phyloP scores from a whole-genome alignment of 2,113 vertebrate genomes.

The Leptobrachium leishanense region DNA sequence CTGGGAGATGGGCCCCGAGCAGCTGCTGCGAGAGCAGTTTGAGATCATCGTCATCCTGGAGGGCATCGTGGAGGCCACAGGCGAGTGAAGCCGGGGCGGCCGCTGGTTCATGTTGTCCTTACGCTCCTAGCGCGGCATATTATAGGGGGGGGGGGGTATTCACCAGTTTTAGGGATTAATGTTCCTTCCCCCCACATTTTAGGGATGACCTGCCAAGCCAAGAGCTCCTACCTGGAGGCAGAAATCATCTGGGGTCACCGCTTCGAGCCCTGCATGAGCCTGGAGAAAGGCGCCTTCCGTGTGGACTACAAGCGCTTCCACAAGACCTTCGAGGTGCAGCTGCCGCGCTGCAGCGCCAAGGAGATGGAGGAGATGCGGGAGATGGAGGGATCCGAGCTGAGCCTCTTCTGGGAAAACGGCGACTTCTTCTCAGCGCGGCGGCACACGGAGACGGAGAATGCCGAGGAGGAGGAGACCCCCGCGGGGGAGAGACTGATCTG shows the following conservation, averaged over 20 bases:
- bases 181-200: neutral
- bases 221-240: conserved; percentile 52
- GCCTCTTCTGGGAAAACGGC: conserved; percentile 42
- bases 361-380: conserved; percentile 45
- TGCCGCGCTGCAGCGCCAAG: conserved; percentile 53
- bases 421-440: conserved; percentile 22
- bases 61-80: conserved; percentile 98
- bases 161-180: too few relatives aligned
- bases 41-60: conserved; percentile 98
- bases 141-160: too few relatives aligned
- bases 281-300: conserved; percentile 53
- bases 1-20: conserved; percentile 93
- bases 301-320: conserved; percentile 57
- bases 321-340: conserved; percentile 54
- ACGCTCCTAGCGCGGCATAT: too few relatives aligned
- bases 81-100: conserved; percentile 64
- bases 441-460: conserved; percentile 23
- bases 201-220: conserved; percentile 56
- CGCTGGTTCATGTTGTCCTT: too few relatives aligned
- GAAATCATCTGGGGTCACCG: conserved; percentile 53
- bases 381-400: conserved; percentile 33
- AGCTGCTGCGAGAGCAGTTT: conserved; percentile 88
- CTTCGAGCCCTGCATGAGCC: conserved; percentile 55
- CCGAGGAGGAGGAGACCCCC: conserved; percentile 20
- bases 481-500: conserved; percentile 44